Conservation (phyloP, 2,888 invertebrate species). For the Harpagoxenus sublaevis region DNA sequence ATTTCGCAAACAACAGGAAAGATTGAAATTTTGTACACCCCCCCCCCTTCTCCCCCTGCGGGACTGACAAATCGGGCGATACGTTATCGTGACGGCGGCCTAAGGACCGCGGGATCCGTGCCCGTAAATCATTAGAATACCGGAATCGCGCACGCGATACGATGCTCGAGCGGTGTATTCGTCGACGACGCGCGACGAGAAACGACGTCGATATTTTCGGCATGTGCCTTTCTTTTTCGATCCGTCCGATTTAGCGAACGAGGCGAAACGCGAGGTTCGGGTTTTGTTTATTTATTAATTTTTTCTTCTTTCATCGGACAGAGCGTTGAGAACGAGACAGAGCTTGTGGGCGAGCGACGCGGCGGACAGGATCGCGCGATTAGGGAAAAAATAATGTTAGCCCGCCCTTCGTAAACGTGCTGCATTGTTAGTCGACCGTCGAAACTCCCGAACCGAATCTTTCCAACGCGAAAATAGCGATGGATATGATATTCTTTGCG, state of each 20-base stretch:
- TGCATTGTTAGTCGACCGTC: not conserved
- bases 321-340: not conserved
- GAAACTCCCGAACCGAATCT: not conserved
- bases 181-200: conserved; percentile 39
- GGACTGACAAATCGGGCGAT: conserved; percentile 63
- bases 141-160: conserved; percentile 59
- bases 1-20: not conserved
- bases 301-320: not conserved
- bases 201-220: conserved; percentile 53
- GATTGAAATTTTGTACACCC: conserved; percentile 10
- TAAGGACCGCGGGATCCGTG: conserved; percentile 58
- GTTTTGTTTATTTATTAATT: not conserved
- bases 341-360: not conserved
- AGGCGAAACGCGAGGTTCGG: not conserved
- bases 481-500: not conserved
- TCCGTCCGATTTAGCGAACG: conserved; percentile 24
- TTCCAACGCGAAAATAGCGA: not conserved
- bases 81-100: conserved; percentile 62
- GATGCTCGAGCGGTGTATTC: conserved; percentile 15
- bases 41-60: not conserved
- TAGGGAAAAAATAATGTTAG: not conserved
- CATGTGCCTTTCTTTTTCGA: conserved; percentile 17
- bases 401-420: too few relatives aligned
- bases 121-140: conserved; percentile 62
- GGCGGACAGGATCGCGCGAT: not conserved